Evolutionary conservation across 2,888 invertebrate species (phyloP).

Genomic region (Platycnemis pennipes): DNA sequence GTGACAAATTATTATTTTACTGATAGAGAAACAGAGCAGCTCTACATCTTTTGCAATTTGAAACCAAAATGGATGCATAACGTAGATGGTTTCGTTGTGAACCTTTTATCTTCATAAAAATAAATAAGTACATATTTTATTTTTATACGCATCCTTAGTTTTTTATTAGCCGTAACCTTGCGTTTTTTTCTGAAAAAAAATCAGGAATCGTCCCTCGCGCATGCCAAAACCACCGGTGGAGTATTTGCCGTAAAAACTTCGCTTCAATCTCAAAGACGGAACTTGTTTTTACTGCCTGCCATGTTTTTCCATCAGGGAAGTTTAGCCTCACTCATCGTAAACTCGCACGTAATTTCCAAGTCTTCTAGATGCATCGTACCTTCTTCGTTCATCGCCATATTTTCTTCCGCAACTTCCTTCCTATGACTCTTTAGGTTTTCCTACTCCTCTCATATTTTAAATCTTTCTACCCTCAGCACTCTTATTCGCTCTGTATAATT

Average conservation of each 20-base stretch:
- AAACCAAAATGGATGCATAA: too few relatives aligned
- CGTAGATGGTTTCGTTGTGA: too few relatives aligned
- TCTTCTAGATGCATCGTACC: background rate
- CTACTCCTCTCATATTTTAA: background rate
- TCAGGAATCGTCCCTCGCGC: constrained; percentile 12
- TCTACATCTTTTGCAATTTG: too few relatives aligned
- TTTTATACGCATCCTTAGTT: too few relatives aligned
- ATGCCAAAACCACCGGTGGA: constrained; percentile 39
- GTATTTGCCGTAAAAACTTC: constrained; percentile 21
- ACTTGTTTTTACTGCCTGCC: background rate
- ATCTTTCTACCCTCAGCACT: background rate
- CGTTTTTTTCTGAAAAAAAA: background rate
- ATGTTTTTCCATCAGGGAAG: constrained; percentile 34
- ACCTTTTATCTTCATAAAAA: too few relatives aligned
- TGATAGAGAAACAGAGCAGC: too few relatives aligned
- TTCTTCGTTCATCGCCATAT: background rate
- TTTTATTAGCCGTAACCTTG: background rate
- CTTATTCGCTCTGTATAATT: background rate
- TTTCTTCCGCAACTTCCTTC: background rate
- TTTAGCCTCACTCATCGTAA: constrained; percentile 38
- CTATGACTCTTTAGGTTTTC: background rate
- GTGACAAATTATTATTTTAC: too few relatives aligned
- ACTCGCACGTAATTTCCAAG: constrained; percentile 47
- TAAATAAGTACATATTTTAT: too few relatives aligned
- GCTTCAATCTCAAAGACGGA: background rate